phyloP scores from a whole-genome alignment of 2,888 invertebrate genomes.

The Dichetophora obliterata region DNA sequence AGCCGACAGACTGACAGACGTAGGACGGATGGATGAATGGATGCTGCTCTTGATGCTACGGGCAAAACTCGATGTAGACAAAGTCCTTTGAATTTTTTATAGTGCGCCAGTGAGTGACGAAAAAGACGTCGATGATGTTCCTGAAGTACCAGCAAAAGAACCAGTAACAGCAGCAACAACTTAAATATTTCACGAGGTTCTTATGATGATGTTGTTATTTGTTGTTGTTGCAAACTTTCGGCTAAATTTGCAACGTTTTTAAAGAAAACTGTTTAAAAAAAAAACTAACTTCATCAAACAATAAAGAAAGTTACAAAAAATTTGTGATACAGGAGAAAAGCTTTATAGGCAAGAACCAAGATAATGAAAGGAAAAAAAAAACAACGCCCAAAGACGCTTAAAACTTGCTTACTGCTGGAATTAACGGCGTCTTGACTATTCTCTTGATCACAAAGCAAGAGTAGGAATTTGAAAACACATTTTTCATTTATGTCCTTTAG shows the following conservation, averaged over 20 bases:
- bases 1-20: too few relatives aligned
- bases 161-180: background rate
- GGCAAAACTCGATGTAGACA: constrained; percentile 43
- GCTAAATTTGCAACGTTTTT: background rate
- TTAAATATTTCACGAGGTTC: constrained; percentile 17
- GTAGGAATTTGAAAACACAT: background rate
- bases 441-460: background rate
- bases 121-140: constrained; percentile 36
- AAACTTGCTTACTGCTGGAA: background rate
- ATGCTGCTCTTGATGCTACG: background rate
- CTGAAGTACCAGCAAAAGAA: background rate
- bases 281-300: constrained; percentile 7
- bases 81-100: constrained; percentile 60
- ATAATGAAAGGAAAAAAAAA: background rate
- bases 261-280: background rate
- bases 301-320: background rate
- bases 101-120: constrained; percentile 48
- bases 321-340: background rate
- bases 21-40: too few relatives aligned
- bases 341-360: background rate
- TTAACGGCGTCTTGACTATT: background rate
- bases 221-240: constrained; percentile 1
- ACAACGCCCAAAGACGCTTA: background rate
- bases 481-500: background rate
- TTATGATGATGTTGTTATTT: background rate